phyloP scores from a whole-genome alignment of 1,140 invertebrate genomes.

The Bicyclus anynana region DNA sequence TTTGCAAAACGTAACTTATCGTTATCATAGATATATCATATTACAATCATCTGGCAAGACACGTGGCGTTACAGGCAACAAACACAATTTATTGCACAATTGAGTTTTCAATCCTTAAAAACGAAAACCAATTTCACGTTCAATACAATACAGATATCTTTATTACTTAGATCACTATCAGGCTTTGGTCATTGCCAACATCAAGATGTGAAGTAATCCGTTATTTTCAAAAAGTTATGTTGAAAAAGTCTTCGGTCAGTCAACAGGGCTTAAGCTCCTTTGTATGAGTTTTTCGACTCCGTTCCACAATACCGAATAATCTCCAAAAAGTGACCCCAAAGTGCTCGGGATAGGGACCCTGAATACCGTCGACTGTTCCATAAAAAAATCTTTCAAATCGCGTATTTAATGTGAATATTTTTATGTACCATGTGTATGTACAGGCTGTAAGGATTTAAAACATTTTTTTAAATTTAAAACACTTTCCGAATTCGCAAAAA shows the following conservation, averaged over 20 bases:
- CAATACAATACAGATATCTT: constrained; percentile 45
- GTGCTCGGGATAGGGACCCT: constrained; percentile 48
- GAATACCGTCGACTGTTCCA: constrained; percentile 39
- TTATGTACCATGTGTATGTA: constrained; percentile 28
- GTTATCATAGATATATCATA: background rate
- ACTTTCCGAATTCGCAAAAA: too few relatives aligned
- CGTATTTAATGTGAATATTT: constrained; percentile 46
- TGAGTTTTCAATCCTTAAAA: constrained; percentile 18
- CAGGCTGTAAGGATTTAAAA: constrained; percentile 37
- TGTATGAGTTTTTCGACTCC: constrained; percentile 60
- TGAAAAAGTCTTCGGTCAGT: constrained; percentile 62
- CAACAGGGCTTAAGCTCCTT: constrained; percentile 57
- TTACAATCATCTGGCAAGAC: constrained; percentile 21
- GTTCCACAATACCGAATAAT: constrained; percentile 63
- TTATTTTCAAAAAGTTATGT: constrained; percentile 20
- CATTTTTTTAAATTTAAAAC: too few relatives aligned
- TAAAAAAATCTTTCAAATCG: constrained; percentile 60
- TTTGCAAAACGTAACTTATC: too few relatives aligned
- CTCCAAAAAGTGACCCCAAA: constrained; percentile 76
- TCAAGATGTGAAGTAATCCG: constrained; percentile 51
- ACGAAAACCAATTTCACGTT: constrained; percentile 47
- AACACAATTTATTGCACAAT: constrained; percentile 24
- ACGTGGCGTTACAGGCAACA: constrained; percentile 9
- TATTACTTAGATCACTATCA: constrained; percentile 39
- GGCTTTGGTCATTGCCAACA: constrained; percentile 15